A percentile compares a stretch with the other conserved stretches of the same genome.
These are phyloP conservation scores for Zaprionus bogoriensis DNA, from an alignment of 2,888 invertebrate genomes.

Conservation along the genomic window DNA sequence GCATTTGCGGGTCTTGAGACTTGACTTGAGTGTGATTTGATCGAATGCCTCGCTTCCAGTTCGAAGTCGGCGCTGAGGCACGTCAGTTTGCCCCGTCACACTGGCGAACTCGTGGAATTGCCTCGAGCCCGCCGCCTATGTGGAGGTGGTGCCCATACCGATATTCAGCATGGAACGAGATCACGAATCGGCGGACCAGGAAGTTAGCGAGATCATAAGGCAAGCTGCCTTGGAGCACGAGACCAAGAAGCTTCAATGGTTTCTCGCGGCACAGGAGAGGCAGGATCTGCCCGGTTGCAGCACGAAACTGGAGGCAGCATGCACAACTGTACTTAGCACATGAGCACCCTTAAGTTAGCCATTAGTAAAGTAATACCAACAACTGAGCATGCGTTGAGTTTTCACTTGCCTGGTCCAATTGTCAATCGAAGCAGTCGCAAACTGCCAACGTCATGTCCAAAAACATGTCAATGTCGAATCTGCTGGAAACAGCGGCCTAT, in stretches of 20 bases:
- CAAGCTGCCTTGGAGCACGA: conserved; percentile 57
- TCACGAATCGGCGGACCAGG: conserved; percentile 5
- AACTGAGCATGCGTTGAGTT: conserved; percentile 17
- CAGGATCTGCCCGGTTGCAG: background rate
- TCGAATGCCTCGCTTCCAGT: conserved; percentile 33
- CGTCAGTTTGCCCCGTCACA: background rate
- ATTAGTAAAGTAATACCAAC: background rate
- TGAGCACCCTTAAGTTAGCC: too few relatives aligned
- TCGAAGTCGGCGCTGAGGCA: conserved; percentile 8
- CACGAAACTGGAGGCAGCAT: background rate
- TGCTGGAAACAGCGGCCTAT: background rate
- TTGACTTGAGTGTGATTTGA: too few relatives aligned
- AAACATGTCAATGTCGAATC: background rate
- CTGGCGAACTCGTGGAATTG: conserved; percentile 32
- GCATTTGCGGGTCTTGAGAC: background rate
- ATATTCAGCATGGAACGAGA: conserved; percentile 14
- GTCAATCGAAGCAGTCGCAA: background rate
- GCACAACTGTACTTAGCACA: too few relatives aligned
- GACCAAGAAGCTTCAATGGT: conserved; percentile 24
- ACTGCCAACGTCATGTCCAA: background rate
- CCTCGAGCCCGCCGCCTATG: conserved; percentile 53
- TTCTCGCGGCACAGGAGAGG: conserved; percentile 1
- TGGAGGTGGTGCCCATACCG: conserved; percentile 39
- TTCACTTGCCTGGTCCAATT: background rate
- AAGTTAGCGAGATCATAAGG: conserved; percentile 43